These are phyloP conservation scores for Prochilodus magdalenae DNA, from an alignment of 2,113 vertebrate species.

Conservation along the genomic window DNA sequence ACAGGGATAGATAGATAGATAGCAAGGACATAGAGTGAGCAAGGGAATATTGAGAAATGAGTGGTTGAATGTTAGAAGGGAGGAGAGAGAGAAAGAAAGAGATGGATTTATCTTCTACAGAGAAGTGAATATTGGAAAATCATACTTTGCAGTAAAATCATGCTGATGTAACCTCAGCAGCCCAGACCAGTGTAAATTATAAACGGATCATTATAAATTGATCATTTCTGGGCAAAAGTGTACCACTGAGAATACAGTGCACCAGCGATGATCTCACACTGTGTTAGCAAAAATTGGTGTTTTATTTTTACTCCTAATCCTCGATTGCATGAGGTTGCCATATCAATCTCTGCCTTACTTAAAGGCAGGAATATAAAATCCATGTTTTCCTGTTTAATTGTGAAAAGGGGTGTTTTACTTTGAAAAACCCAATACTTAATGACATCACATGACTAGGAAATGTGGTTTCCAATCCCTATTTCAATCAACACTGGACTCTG, in stretches of 20 bases:
- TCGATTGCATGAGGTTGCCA: no score
- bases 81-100: neutral
- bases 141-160: neutral
- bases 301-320: no score
- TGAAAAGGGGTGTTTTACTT: no score
- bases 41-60: neutral
- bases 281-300: neutral
- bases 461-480: no score
- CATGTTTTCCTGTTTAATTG: no score
- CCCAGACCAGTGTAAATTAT: neutral
- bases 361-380: no score
- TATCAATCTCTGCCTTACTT: no score
- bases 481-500: no score
- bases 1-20: neutral
- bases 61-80: neutral
- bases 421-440: no score
- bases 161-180: constrained; percentile 20
- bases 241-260: neutral
- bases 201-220: neutral
- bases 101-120: neutral
- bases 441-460: no score
- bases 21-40: neutral
- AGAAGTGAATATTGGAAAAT: neutral
- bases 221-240: constrained; percentile 1
- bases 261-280: neutral